These are phyloP conservation scores for Bujurquina vittata DNA, from an alignment of 2,113 vertebrate species.

Conservation along the genomic window DNA sequence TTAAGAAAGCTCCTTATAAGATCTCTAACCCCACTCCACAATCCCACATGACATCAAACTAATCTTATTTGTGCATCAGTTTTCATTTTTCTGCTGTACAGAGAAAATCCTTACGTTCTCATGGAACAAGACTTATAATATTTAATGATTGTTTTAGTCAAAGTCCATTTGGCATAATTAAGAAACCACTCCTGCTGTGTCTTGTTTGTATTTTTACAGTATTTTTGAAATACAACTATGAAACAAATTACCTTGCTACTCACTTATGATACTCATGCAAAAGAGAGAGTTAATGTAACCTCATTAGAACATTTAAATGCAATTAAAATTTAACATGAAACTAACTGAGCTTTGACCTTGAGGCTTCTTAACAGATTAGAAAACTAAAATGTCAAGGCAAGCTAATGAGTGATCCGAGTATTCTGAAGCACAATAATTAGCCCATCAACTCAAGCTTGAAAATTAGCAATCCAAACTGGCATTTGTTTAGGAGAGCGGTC, in stretches of 20 bases:
- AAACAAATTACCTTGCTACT: neutral
- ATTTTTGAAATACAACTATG: neutral
- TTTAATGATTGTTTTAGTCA: neutral
- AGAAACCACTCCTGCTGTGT: neutral
- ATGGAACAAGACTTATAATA: neutral
- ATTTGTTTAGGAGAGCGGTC: neutral
- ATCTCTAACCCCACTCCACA: neutral
- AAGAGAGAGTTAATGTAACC: neutral
- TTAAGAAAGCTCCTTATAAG: neutral
- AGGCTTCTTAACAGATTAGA: slow-evolving; percentile 22
- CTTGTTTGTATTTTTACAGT: neutral
- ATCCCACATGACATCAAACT: too few species aligned
- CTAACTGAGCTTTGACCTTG: slow-evolving; percentile 23
- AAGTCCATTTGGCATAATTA: neutral
- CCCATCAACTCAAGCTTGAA: slow-evolving; percentile 36
- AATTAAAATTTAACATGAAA: slow-evolving; percentile 15
- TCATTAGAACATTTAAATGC: slow-evolving; percentile 1
- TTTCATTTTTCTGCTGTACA: neutral
- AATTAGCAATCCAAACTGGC: slow-evolving; percentile 30
- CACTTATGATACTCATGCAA: neutral
- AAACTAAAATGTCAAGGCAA: slow-evolving; percentile 23
- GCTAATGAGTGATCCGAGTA: slow-evolving; percentile 15
- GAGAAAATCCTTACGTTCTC: neutral
- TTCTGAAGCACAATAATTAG: slow-evolving; percentile 14
- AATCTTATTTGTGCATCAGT: neutral